phyloP scores from a whole-genome alignment of 2,113 vertebrate species.

The Nycticebus coucang region DNA sequence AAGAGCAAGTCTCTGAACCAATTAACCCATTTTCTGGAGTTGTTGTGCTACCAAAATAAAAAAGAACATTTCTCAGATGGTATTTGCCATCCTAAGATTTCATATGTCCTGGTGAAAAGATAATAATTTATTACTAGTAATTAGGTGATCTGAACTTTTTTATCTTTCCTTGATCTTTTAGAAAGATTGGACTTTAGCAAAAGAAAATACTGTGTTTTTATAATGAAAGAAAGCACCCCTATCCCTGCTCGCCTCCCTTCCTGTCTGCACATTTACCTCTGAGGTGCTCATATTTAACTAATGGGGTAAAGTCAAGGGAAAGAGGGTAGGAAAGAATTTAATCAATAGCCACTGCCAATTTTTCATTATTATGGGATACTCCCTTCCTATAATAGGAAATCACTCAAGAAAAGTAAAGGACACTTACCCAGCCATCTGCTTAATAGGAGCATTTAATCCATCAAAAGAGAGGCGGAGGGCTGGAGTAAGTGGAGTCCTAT shows the following conservation, averaged over 20 bases:
- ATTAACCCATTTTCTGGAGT: slow-evolving; percentile 70
- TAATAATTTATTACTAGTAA: slow-evolving; percentile 73
- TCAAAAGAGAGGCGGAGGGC: background rate
- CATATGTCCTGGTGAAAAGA: slow-evolving; percentile 66
- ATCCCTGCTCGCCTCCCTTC: background rate
- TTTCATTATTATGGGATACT: slow-evolving; percentile 81
- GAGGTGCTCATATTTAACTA: slow-evolving; percentile 71
- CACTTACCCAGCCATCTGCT: slow-evolving; percentile 65
- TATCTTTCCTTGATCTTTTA: slow-evolving; percentile 58
- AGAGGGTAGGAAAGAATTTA: slow-evolving; percentile 62
- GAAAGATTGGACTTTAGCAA: slow-evolving; percentile 51
- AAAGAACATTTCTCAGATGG: slow-evolving; percentile 78
- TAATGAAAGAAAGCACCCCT: slow-evolving; percentile 10
- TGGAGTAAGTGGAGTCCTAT: background rate
- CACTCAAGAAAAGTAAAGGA: slow-evolving; percentile 75
- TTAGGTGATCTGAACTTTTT: slow-evolving; percentile 52
- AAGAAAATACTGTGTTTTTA: slow-evolving; percentile 53
- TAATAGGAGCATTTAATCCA: slow-evolving; percentile 75
- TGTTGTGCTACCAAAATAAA: slow-evolving; percentile 64
- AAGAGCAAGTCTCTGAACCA: slow-evolving; percentile 59
- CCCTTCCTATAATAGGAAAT: slow-evolving; percentile 81
- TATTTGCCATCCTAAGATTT: slow-evolving; percentile 70
- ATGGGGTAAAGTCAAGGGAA: slow-evolving; percentile 64
- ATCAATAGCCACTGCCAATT: slow-evolving; percentile 79
- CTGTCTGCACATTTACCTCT: slow-evolving; percentile 55